A percentile compares a stretch with the other conserved stretches of the same genome.
Conservation (phyloP, 2,888 invertebrate species). For the Vannuccia rotundouncinata region DNA sequence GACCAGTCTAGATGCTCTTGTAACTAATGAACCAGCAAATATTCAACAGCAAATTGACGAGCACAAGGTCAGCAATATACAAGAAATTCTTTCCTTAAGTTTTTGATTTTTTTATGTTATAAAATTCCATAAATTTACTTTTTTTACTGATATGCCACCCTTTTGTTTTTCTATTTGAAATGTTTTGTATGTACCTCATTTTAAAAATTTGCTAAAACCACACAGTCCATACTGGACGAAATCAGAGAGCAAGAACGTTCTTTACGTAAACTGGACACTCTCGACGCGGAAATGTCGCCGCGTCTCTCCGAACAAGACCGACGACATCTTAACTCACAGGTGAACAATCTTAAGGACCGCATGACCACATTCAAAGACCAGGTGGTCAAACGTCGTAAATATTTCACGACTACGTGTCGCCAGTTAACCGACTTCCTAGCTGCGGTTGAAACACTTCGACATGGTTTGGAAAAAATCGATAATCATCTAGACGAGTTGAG, state of each 20-base stretch:
- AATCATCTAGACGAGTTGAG: neutral
- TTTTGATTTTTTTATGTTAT: too few species aligned
- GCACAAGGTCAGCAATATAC: slow-evolving; percentile 29
- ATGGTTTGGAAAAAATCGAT: neutral
- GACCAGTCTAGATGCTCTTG: slow-evolving; percentile 22
- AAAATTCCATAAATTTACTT: too few species aligned
- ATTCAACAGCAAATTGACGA: slow-evolving; percentile 35
- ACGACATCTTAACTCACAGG: neutral
- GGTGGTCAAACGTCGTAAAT: neutral
- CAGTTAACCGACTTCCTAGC: neutral
- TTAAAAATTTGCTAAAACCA: too few species aligned
- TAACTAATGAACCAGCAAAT: slow-evolving; percentile 27
- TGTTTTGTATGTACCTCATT: too few species aligned
- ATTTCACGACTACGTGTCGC: neutral
- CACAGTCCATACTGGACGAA: neutral
- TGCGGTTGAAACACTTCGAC: neutral
- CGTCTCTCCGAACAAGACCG: neutral
- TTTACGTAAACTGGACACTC: neutral
- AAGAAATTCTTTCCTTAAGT: too few species aligned
- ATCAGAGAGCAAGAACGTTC: neutral
- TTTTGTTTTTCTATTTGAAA: too few species aligned
- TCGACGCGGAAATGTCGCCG: slow-evolving; percentile 8
- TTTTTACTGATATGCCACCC: too few species aligned
- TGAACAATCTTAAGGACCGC: neutral
- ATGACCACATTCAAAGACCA: neutral